These are phyloP conservation scores for Fratercula arctica DNA, from an alignment of 2,797 vertebrate genomes.

Conservation along the genomic window DNA sequence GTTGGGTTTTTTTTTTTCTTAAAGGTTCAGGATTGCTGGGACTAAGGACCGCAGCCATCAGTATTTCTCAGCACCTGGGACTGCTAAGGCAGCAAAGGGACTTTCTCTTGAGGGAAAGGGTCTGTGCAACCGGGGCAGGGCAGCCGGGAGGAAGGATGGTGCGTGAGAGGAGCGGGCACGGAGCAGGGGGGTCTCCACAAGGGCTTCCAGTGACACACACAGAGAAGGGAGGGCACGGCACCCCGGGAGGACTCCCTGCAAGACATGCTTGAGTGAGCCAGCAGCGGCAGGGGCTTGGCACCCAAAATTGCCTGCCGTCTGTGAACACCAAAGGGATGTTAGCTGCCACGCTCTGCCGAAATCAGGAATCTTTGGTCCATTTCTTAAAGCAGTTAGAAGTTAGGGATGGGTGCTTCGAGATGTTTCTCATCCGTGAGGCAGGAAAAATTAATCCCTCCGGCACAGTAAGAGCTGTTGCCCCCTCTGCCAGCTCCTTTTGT, in stretches of 20 bases:
- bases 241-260: background rate
- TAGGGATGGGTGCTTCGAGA: background rate
- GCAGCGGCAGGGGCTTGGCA: background rate
- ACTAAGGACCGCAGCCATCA: background rate
- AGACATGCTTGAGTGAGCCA: background rate
- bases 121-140: rapidly evolving
- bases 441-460: background rate
- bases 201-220: background rate
- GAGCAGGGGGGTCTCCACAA: background rate
- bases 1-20: background rate
- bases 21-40: background rate
- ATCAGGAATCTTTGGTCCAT: background rate
- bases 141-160: background rate
- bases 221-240: background rate
- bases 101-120: background rate
- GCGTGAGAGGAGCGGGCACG: rapidly evolving
- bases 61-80: background rate
- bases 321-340: background rate
- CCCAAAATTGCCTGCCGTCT: background rate
- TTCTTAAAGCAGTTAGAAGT: background rate
- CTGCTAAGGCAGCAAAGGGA: background rate
- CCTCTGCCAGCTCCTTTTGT: background rate
- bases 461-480: background rate
- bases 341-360: background rate
- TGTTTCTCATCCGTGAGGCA: background rate